Evolutionary conservation across 2,797 vertebrate genomes (phyloP).

Genomic region (Lutjanus campechanus): DNA sequence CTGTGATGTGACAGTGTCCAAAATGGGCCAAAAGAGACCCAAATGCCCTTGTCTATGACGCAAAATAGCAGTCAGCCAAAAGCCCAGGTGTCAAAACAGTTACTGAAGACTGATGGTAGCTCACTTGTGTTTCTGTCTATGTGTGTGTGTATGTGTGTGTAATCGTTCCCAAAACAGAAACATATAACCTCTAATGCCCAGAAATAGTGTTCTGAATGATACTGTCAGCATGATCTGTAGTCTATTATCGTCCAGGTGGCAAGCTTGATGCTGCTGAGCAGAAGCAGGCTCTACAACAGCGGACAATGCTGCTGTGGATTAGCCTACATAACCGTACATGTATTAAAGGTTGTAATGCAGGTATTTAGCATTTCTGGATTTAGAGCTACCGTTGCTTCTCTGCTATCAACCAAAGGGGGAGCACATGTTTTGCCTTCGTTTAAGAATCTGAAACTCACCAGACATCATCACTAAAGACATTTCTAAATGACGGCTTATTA

Average conservation of each 20-base stretch:
- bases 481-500: neutral
- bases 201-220: slow-evolving; percentile 65
- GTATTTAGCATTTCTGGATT: slow-evolving; percentile 51
- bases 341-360: slow-evolving; percentile 51
- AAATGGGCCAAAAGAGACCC: slow-evolving; percentile 59
- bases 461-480: too few species aligned
- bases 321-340: slow-evolving; percentile 37
- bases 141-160: slow-evolving; percentile 15
- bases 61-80: slow-evolving; percentile 60
- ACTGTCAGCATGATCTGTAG: slow-evolving; percentile 56
- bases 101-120: slow-evolving; percentile 76
- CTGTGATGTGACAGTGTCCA: slow-evolving; percentile 26
- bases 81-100: slow-evolving; percentile 69
- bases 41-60: slow-evolving; percentile 62
- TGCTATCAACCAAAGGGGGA: neutral
- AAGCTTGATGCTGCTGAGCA: slow-evolving; percentile 33
- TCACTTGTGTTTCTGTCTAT: slow-evolving; percentile 34
- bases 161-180: slow-evolving; percentile 52
- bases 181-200: slow-evolving; percentile 55
- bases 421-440: neutral
- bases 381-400: slow-evolving; percentile 25
- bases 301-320: slow-evolving; percentile 47
- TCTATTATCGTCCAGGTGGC: slow-evolving; percentile 45
- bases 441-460: neutral
- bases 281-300: slow-evolving; percentile 8